These are phyloP conservation scores for Drosophila mercatorum DNA, from an alignment of 2,888 invertebrate genomes.

Conservation along the genomic window DNA sequence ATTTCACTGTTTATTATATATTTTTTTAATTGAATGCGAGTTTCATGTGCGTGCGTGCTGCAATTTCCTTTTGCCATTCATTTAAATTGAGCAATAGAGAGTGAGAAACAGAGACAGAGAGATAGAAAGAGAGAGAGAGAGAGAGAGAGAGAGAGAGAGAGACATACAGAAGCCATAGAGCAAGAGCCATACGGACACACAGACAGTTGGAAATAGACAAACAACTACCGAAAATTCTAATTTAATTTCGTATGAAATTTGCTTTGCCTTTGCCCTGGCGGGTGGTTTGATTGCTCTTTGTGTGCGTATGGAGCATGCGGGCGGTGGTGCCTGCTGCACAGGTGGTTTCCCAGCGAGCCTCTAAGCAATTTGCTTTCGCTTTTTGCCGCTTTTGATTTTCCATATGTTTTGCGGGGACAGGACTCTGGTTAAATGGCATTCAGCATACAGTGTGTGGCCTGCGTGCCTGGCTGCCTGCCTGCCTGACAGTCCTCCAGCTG, in stretches of 20 bases:
- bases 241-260: constrained; percentile 75
- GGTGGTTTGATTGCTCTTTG: constrained; percentile 51
- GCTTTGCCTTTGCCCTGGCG: constrained; percentile 36
- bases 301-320: constrained; percentile 7
- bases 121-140: background rate
- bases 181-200: constrained; percentile 12
- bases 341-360: constrained; percentile 53
- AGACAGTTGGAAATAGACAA: constrained; percentile 31
- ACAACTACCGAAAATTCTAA: constrained; percentile 72
- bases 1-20: background rate
- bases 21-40: constrained; percentile 28
- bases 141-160: background rate
- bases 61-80: constrained; percentile 65
- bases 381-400: constrained; percentile 67
- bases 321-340: constrained; percentile 27
- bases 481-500: constrained; percentile 9
- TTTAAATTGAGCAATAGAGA: constrained; percentile 44
- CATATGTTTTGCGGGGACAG: constrained; percentile 39
- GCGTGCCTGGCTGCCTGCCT: background rate
- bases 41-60: constrained; percentile 68
- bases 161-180: background rate
- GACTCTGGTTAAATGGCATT: constrained; percentile 49
- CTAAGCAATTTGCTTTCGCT: constrained; percentile 74
- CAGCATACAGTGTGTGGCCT: constrained; percentile 14
- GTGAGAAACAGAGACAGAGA: constrained; percentile 11